Evolutionary conservation across 2,888 invertebrate genomes (phyloP).

Genomic region (Rhamnusium bicolor): DNA sequence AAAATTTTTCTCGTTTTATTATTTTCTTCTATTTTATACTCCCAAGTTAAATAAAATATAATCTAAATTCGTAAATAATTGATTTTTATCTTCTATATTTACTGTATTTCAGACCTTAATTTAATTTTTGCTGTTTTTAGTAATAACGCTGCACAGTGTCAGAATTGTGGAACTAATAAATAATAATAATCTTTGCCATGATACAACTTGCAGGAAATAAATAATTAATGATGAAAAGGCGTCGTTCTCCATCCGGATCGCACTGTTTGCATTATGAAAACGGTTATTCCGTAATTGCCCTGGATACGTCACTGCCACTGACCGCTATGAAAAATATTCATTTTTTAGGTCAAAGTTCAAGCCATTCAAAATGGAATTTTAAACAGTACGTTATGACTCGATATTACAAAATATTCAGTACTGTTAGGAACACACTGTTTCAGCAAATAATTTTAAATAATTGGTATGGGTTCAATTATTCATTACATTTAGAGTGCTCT

Average conservation of each 20-base stretch:
- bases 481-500: not conserved
- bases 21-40: too few relatives aligned
- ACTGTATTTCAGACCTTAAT: too few relatives aligned
- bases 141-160: not conserved
- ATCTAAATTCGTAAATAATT: too few relatives aligned
- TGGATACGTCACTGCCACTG: slow-evolving; percentile 7
- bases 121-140: too few relatives aligned
- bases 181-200: not conserved
- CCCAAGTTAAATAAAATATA: too few relatives aligned
- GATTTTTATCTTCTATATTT: too few relatives aligned
- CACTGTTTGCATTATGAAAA: slow-evolving; percentile 10
- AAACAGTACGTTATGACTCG: not conserved
- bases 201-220: not conserved
- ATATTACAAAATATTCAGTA: not conserved
- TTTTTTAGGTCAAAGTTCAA: slow-evolving; percentile 17
- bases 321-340: slow-evolving; percentile 4
- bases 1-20: too few relatives aligned
- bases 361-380: slow-evolving; percentile 1
- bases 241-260: not conserved
- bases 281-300: slow-evolving; percentile 14
- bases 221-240: slow-evolving; percentile 6
- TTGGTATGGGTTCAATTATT: not conserved
- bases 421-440: not conserved
- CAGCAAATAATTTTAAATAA: not conserved
- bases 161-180: not conserved